These are phyloP conservation scores for Lepidocyrtinus sp. DNA, from an alignment of 2,888 invertebrate genomes.

Conservation along the genomic window DNA sequence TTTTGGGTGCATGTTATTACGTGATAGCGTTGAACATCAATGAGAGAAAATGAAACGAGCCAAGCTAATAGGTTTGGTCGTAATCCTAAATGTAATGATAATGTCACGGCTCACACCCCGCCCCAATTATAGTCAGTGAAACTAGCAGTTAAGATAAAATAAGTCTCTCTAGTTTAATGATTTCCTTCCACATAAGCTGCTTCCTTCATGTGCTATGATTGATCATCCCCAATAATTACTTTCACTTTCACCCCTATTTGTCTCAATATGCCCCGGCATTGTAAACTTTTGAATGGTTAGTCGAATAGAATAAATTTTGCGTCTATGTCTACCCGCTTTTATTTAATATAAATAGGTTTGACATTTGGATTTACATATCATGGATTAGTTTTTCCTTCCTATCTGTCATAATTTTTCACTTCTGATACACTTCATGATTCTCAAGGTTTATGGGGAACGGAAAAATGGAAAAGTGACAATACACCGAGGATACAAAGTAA, in stretches of 20 bases:
- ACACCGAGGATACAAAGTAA: too few relatives aligned
- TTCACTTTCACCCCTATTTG: constrained; percentile 18
- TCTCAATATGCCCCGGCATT: constrained; percentile 14
- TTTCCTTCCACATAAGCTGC: too few relatives aligned
- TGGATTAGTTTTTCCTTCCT: constrained; percentile 67
- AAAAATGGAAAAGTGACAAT: too few relatives aligned
- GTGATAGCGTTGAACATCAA: neutral
- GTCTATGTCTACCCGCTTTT: constrained; percentile 17
- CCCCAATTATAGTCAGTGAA: constrained; percentile 65
- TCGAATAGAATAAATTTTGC: neutral
- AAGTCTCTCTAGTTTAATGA: too few relatives aligned
- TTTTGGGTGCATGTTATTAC: too few relatives aligned
- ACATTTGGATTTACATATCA: constrained; percentile 65
- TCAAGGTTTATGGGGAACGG: too few relatives aligned
- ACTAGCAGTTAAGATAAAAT: constrained; percentile 49
- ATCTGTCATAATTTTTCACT: too few relatives aligned
- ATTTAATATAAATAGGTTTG: constrained; percentile 61
- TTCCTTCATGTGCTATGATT: too few relatives aligned
- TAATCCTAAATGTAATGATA: constrained; percentile 63
- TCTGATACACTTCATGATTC: too few relatives aligned
- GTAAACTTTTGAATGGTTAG: neutral
- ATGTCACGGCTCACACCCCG: constrained; percentile 67
- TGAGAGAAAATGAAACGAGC: constrained; percentile 59
- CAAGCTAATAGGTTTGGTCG: constrained; percentile 64
- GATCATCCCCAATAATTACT: too few relatives aligned